Percentiles rank a stretch among this genome's conserved stretches.
These are phyloP conservation scores for Brachionus plicatilis DNA, from an alignment of 1,140 invertebrate genomes.

Conservation along the genomic window DNA sequence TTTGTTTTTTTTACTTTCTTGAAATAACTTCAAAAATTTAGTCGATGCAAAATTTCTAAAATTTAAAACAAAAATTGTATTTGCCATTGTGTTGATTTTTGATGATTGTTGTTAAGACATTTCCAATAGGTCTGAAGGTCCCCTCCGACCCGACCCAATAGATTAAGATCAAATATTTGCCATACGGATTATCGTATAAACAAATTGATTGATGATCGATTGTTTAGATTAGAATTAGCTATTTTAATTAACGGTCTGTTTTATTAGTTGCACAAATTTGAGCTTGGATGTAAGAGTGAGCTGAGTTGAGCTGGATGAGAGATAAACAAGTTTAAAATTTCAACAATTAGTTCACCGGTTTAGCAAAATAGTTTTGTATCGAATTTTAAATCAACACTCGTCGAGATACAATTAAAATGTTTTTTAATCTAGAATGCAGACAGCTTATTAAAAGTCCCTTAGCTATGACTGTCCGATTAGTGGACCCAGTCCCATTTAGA, in stretches of 20 bases:
- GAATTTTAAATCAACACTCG: not conserved
- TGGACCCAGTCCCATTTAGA: not conserved
- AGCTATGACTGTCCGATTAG: not conserved
- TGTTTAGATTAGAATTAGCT: not conserved
- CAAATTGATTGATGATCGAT: not conserved
- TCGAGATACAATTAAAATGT: not conserved
- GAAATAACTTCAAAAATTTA: too few relatives aligned
- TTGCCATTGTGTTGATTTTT: not conserved
- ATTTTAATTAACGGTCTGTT: not conserved
- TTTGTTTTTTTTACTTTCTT: too few relatives aligned
- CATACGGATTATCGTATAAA: not conserved
- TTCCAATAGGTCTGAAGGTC: not conserved
- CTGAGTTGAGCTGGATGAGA: not conserved
- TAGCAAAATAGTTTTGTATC: not conserved
- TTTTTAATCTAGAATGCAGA: not conserved
- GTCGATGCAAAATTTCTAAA: too few relatives aligned
- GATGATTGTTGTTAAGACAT: not conserved
- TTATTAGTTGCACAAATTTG: not conserved
- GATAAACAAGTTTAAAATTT: not conserved
- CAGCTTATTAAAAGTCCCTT: not conserved
- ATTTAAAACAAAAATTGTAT: too few relatives aligned
- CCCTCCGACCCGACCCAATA: not conserved
- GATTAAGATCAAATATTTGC: not conserved
- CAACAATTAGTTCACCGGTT: not conserved
- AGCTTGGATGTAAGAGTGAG: not conserved